Conservation (phyloP, 2,888 invertebrate genomes). For the Sialis lutaria region DNA sequence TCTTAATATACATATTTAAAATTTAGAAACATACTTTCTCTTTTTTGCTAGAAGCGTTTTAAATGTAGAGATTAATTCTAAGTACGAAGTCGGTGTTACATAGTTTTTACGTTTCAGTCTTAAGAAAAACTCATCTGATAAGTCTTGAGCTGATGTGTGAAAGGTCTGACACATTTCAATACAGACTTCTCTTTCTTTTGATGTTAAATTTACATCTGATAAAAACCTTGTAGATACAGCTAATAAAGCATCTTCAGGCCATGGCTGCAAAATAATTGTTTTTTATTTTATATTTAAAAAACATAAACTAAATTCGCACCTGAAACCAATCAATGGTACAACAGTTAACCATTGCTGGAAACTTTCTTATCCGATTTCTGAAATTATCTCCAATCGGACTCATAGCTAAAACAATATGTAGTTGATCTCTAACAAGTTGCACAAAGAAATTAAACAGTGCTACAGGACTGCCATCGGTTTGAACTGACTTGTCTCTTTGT, state of each 20-base stretch:
- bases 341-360: constrained; percentile 85
- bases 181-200: constrained; percentile 54
- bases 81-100: constrained; percentile 84
- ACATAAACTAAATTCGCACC: constrained; percentile 19
- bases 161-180: constrained; percentile 83
- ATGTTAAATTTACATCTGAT: constrained; percentile 58
- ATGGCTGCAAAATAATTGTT: constrained; percentile 35
- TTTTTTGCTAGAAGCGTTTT: constrained; percentile 61
- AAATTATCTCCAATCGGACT: constrained; percentile 79
- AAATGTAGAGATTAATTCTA: constrained; percentile 82
- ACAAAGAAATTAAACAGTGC: constrained; percentile 86
- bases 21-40: constrained; percentile 38
- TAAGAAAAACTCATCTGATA: constrained; percentile 45
- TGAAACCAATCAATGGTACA: constrained; percentile 96
- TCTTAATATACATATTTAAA: not conserved
- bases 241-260: constrained; percentile 84
- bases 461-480: constrained; percentile 83
- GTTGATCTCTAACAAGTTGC: constrained; percentile 70
- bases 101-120: constrained; percentile 65
- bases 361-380: constrained; percentile 67
- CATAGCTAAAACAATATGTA: constrained; percentile 80
- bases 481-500: constrained; percentile 66
- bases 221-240: constrained; percentile 78
- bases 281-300: not conserved
- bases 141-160: constrained; percentile 62